Percentiles rank a stretch among this genome's conserved stretches.
phyloP scores from a whole-genome alignment of 1,140 invertebrate genomes.

The Leptinotarsa defecta region DNA sequence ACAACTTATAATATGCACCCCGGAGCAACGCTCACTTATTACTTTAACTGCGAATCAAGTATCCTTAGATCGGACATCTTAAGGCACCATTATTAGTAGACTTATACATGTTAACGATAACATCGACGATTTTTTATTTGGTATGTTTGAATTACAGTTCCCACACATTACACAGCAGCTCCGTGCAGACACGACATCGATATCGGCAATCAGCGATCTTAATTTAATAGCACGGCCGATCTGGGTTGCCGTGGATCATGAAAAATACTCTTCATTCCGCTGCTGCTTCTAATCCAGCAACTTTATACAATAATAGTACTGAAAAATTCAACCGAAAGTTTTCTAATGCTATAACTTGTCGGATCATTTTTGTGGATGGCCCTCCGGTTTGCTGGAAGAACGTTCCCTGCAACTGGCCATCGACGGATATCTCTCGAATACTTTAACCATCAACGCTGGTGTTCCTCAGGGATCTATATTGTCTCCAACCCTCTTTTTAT shows the following conservation, averaged over 20 bases:
- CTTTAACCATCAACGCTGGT: too few species aligned
- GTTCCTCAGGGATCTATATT: too few species aligned
- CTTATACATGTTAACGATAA: slow-evolving; percentile 30
- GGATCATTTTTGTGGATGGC: too few species aligned
- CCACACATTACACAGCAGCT: slow-evolving; percentile 31
- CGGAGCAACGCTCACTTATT: slow-evolving; percentile 14
- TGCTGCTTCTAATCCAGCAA: background rate
- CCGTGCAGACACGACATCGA: slow-evolving; percentile 29
- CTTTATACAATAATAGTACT: too few species aligned
- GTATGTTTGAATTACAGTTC: slow-evolving; percentile 32
- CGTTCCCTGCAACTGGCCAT: too few species aligned
- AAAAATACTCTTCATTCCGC: background rate
- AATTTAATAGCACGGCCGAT: slow-evolving; percentile 24
- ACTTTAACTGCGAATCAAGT: slow-evolving; percentile 24
- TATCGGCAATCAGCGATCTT: slow-evolving; percentile 30
- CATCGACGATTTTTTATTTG: slow-evolving; percentile 30
- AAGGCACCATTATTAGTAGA: slow-evolving; percentile 32
- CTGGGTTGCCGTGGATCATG: slow-evolving; percentile 19
- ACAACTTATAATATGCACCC: slow-evolving; percentile 20
- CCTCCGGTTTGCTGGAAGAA: too few species aligned
- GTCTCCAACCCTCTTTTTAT: too few species aligned
- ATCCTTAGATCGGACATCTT: slow-evolving; percentile 27
- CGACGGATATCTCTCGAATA: too few species aligned
- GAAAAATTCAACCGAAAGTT: too few species aligned
- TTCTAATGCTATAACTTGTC: too few species aligned